phyloP scores from a whole-genome alignment of 2,797 vertebrate genomes.

The Liparis tanakae region DNA sequence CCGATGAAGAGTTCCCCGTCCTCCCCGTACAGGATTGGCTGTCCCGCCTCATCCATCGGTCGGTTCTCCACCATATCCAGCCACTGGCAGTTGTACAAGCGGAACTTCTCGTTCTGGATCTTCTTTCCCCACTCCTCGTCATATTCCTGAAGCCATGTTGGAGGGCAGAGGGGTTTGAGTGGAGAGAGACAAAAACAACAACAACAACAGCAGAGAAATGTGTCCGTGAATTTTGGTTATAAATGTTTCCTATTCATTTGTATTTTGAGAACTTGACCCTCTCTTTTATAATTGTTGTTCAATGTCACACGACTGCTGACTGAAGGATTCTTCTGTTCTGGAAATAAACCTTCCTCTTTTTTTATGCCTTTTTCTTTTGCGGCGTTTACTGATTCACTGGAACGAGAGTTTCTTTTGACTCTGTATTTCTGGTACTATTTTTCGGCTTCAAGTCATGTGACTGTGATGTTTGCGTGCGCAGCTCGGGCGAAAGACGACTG shows the following conservation, averaged over 20 bases:
- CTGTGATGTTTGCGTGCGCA: conserved; percentile 19
- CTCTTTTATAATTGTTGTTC: background rate
- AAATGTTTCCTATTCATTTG: background rate
- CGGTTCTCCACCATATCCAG: conserved; percentile 94
- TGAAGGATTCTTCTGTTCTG: background rate
- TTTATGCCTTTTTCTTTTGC: background rate
- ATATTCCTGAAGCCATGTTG: conserved; percentile 82
- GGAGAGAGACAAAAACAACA: background rate
- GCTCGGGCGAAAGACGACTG: conserved; percentile 47
- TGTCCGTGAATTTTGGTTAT: background rate
- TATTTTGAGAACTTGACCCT: background rate
- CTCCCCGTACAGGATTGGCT: conserved; percentile 87
- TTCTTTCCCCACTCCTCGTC: conserved; percentile 92
- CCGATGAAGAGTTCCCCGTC: conserved; percentile 88
- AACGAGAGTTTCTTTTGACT: background rate
- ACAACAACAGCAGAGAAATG: background rate
- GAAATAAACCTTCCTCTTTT: background rate
- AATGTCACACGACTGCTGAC: background rate
- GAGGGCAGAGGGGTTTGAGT: background rate
- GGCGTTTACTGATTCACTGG: background rate
- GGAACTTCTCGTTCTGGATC: conserved; percentile 92
- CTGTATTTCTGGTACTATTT: background rate
- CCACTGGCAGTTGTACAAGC: conserved; percentile 95
- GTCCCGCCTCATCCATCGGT: conserved; percentile 87
- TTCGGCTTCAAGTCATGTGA: background rate